Conservation (phyloP, 1,140 invertebrate genomes). For the Rhopalosiphum maidis region DNA sequence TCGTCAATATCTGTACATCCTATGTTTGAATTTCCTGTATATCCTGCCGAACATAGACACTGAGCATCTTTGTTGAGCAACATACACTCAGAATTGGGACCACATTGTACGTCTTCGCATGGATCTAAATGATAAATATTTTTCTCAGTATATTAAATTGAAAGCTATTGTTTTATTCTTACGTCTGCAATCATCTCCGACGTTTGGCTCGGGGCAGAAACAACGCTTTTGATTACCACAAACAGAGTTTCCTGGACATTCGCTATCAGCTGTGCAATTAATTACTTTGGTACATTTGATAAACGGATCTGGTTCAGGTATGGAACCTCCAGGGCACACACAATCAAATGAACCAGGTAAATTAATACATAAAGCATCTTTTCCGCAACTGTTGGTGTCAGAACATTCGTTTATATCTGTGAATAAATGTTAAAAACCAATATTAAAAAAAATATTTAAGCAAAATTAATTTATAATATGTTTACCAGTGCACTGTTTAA, state of each 20-base stretch:
- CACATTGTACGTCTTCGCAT: slow-evolving; percentile 84
- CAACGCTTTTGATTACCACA: slow-evolving; percentile 80
- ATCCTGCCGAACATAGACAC: slow-evolving; percentile 82
- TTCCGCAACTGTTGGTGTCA: slow-evolving; percentile 76
- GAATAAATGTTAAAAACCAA: slow-evolving; percentile 55
- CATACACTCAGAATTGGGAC: slow-evolving; percentile 88
- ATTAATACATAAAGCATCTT: slow-evolving; percentile 81
- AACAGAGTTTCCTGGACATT: slow-evolving; percentile 89
- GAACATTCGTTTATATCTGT: slow-evolving; percentile 84
- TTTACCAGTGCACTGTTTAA: slow-evolving; percentile 74
- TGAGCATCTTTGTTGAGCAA: slow-evolving; percentile 81
- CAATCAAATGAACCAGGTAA: slow-evolving; percentile 79
- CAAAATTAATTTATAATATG: neutral
- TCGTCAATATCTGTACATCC: slow-evolving; percentile 90
- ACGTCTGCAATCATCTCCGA: slow-evolving; percentile 90
- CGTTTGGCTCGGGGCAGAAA: slow-evolving; percentile 86
- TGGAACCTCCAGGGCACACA: slow-evolving; percentile 78
- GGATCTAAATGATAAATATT: slow-evolving; percentile 72
- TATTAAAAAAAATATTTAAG: neutral
- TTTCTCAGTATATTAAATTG: neutral
- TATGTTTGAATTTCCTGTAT: slow-evolving; percentile 70
- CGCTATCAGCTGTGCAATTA: slow-evolving; percentile 74
- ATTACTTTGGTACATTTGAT: slow-evolving; percentile 81
- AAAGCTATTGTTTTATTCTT: slow-evolving; percentile 64
- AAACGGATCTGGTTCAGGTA: slow-evolving; percentile 81